Evolutionary conservation across 2,888 invertebrate genomes (phyloP), one percentile per base, ranked within the genome.

Genomic region (Ceraclea dissimilis): DNA sequence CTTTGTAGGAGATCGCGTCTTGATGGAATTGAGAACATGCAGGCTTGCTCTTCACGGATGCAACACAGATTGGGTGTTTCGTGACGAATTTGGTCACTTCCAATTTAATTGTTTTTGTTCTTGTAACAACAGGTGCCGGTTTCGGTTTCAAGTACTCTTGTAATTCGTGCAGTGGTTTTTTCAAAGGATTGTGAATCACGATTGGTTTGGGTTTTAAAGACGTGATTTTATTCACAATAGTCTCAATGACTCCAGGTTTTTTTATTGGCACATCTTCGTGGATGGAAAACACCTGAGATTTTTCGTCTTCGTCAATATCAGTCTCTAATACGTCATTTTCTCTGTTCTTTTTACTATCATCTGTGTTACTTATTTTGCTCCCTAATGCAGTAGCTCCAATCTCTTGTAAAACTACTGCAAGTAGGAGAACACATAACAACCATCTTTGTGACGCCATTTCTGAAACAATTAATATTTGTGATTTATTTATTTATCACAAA

Each of bases 11-110:
- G 2, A 51, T 22, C 2, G 2, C 22, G 26, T 49, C 5, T 4
- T 31, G 21, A 2, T 18, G 8, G 0, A 6, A 10, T 17, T 22
- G 10, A 2, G 46, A 17, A 26, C 60, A 60, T 2, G 26, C 10
- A 2, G 54, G 57, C 17, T 46, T 57, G 8, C 31, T 49, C 2
- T 26, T 39, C 6, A 17, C 13, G 2, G 50, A 48, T 2, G 56
- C 55, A n/a, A 61, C 47, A 39, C 61, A 61, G n/a, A 61, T 52
- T 19, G 61, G 61, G 47, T 61, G 57, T 21, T 51, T 49, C 0
- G 50, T 55, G 2, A 61, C 10, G 6, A 49, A 20, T 43, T 51
- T 57, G 2, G 61, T 61, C 2, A 61, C 59, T 49, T 59, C 57
- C n/a, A 61, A 16, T 18, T 49, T 49, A 4, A 56, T 8, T 2